phyloP scores from a whole-genome alignment of 2,113 vertebrate genomes.

The Apistogramma diplotaenia region DNA sequence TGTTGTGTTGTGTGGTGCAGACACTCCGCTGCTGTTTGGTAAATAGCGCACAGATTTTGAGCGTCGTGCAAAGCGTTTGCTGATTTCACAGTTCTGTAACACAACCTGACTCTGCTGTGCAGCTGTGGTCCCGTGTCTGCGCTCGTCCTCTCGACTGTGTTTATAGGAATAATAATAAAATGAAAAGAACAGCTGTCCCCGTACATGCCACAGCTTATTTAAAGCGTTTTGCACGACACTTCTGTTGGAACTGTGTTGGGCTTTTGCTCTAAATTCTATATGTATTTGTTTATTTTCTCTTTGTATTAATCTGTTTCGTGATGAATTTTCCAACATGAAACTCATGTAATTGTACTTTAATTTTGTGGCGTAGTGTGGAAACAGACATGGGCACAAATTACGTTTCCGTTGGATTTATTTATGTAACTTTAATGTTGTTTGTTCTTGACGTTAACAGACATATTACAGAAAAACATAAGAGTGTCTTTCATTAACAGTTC shows the following conservation, averaged over 20 bases:
- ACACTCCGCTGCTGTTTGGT: neutral
- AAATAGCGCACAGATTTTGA: neutral
- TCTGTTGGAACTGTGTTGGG: neutral
- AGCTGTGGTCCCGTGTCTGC: conserved; percentile 11
- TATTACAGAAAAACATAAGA: neutral
- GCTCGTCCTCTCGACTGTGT: neutral
- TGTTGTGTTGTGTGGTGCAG: neutral
- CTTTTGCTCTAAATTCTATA: neutral
- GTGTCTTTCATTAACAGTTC: conserved; percentile 5
- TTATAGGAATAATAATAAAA: neutral
- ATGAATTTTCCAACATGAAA: neutral
- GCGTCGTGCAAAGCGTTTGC: conserved; percentile 13
- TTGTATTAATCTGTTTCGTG: neutral
- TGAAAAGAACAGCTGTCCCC: conserved; percentile 6
- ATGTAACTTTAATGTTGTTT: neutral
- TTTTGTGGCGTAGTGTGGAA: neutral
- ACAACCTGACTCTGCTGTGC: conserved; percentile 6
- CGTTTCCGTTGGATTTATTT: neutral
- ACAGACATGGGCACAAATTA: neutral
- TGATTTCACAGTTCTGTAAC: conserved; percentile 18
- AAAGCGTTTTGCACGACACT: neutral
- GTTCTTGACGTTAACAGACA: neutral
- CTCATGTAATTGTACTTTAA: neutral
- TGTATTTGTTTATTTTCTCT: neutral
- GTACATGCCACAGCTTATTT: neutral